Conservation (phyloP, 2,888 invertebrate species). For the Morpho deidamia region DNA sequence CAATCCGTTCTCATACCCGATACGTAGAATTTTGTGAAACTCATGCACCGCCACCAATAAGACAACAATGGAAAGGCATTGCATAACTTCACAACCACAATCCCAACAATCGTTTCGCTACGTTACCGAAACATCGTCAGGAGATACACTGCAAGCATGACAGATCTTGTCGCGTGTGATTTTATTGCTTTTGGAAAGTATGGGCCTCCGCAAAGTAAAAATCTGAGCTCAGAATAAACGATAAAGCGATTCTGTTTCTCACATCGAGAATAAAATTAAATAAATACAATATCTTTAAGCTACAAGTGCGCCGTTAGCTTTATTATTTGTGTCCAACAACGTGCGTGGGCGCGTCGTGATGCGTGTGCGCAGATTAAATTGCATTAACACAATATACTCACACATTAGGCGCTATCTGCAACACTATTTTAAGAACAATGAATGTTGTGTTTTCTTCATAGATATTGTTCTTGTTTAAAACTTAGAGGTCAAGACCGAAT, state of each 20-base stretch:
- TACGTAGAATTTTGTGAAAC: too few species aligned
- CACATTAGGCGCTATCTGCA: constrained; percentile 34
- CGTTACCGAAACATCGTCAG: too few species aligned
- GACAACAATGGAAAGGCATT: too few species aligned
- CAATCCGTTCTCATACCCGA: too few species aligned
- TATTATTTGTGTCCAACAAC: constrained; percentile 43
- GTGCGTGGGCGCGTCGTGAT: constrained; percentile 67
- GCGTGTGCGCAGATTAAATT: constrained; percentile 74
- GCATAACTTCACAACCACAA: too few species aligned
- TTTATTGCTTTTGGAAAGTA: constrained; percentile 4
- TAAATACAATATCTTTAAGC: neutral
- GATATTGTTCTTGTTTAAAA: neutral
- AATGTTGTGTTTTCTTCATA: constrained; percentile 15
- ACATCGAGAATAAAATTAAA: neutral
- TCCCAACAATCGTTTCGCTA: too few species aligned
- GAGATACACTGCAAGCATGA: too few species aligned
- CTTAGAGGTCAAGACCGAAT: too few species aligned
- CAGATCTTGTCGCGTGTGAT: constrained; percentile 27
- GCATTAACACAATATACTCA: constrained; percentile 53
- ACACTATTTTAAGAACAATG: constrained; percentile 29
- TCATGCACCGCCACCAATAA: too few species aligned
- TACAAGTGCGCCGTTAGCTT: constrained; percentile 28
- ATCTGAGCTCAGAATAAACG: too few species aligned
- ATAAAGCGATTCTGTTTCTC: neutral
- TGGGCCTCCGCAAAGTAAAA: too few species aligned